These are phyloP conservation scores for Spinus pinus DNA, from an alignment of 2,797 vertebrate genomes.

Conservation along the genomic window DNA sequence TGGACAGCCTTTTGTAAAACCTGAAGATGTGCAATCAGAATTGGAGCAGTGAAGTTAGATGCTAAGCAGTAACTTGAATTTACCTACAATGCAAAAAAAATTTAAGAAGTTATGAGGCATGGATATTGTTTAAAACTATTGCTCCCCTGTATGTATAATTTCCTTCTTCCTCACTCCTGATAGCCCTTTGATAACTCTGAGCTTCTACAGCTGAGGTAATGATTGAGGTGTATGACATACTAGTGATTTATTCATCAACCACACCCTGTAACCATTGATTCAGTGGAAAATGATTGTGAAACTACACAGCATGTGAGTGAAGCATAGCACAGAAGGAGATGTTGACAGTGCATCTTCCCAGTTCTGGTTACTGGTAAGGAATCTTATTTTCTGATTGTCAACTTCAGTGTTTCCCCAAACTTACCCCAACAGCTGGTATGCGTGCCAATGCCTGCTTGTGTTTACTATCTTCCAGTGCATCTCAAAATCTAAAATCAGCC, in stretches of 20 bases:
- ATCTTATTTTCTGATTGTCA: background rate
- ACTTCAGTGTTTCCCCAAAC: background rate
- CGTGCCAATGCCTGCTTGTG: background rate
- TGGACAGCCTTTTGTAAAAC: background rate
- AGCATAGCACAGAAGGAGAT: background rate
- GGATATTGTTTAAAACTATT: background rate
- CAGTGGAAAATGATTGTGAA: background rate
- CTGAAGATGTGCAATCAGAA: background rate
- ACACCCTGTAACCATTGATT: background rate
- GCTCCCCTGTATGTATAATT: background rate
- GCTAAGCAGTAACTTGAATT: background rate
- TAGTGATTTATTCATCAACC: background rate
- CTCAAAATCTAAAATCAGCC: background rate
- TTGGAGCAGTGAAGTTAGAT: background rate
- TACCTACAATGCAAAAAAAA: background rate
- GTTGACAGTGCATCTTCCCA: background rate
- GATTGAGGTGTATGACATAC: background rate
- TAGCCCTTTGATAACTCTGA: background rate
- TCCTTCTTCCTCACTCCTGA: background rate
- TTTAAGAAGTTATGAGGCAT: background rate
- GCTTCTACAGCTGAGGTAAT: background rate
- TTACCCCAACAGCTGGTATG: fast-evolving
- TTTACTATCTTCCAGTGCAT: background rate
- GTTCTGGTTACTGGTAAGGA: background rate
- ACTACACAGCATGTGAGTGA: background rate